phyloP scores from a whole-genome alignment of 2,888 invertebrate species.

The Artemia sinica region DNA sequence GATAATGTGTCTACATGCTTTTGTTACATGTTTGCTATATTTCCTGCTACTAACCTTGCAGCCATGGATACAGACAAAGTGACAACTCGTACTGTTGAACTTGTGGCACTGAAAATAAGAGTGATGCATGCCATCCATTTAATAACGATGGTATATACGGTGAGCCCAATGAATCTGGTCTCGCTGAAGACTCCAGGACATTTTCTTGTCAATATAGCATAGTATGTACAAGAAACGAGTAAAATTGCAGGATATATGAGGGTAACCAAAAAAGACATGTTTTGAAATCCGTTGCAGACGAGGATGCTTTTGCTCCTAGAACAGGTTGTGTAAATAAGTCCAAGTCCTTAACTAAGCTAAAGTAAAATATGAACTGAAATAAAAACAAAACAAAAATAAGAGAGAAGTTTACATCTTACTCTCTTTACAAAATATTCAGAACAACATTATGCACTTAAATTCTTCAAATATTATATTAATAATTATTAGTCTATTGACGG shows the following conservation, averaged over 20 bases:
- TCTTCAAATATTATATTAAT: no score
- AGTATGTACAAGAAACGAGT: conserved; percentile 38
- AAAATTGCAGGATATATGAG: conserved; percentile 39
- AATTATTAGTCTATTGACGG: no score
- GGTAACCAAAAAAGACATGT: conserved; percentile 36
- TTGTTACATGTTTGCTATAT: not conserved
- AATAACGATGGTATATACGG: conserved; percentile 40
- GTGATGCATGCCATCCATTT: conserved; percentile 42
- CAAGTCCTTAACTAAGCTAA: no score
- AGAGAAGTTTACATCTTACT: no score
- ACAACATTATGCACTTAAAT: no score
- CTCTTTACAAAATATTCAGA: no score
- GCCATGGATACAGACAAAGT: conserved; percentile 39
- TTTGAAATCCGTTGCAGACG: conserved; percentile 34
- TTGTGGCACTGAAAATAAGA: conserved; percentile 37
- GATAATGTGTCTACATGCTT: no score
- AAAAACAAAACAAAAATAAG: no score
- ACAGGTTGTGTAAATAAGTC: not conserved
- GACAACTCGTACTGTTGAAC: conserved; percentile 36
- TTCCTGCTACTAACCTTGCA: conserved; percentile 30
- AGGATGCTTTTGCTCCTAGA: conserved; percentile 27
- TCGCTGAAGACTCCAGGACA: conserved; percentile 43
- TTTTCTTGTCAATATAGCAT: conserved; percentile 40
- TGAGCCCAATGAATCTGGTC: conserved; percentile 39
- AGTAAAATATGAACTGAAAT: no score